phyloP scores from a whole-genome alignment of 1,140 invertebrate genomes.

The Plectrocnemia conspersa region DNA sequence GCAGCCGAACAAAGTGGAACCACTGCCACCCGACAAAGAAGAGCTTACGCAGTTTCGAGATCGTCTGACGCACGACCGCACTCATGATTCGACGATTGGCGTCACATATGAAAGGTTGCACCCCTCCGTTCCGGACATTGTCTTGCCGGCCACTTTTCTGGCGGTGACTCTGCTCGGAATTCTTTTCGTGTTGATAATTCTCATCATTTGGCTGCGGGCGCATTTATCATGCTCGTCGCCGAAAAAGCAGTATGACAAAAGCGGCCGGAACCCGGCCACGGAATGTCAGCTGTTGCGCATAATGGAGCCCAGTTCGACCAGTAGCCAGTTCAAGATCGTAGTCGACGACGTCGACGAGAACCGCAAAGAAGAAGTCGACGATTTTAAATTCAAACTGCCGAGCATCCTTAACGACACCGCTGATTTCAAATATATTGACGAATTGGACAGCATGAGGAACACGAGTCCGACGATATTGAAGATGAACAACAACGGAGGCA shows the following conservation, averaged over 20 bases:
- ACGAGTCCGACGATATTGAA: slow-evolving; percentile 18
- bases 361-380: slow-evolving; percentile 15
- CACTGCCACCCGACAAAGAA: slow-evolving; percentile 7
- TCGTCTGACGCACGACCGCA: neutral
- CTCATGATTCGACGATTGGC: slow-evolving; percentile 2
- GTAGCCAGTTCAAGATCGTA: slow-evolving; percentile 14
- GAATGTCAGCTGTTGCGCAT: neutral
- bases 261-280: neutral
- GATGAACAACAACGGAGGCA: slow-evolving; percentile 29
- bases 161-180: slow-evolving; percentile 21
- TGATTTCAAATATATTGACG: slow-evolving; percentile 25
- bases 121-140: slow-evolving; percentile 3
- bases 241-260: slow-evolving; percentile 8
- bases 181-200: slow-evolving; percentile 26
- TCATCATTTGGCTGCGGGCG: slow-evolving; percentile 25
- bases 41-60: slow-evolving; percentile 2
- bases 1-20: slow-evolving; percentile 14
- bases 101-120: slow-evolving; percentile 14
- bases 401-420: slow-evolving; percentile 18
- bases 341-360: slow-evolving; percentile 11
- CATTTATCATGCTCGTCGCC: slow-evolving; percentile 9
- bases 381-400: slow-evolving; percentile 29
- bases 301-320: slow-evolving; percentile 2
- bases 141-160: slow-evolving; percentile 21
- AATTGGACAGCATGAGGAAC: slow-evolving; percentile 13